Evolutionary conservation across 2,888 invertebrate species (phyloP), one percentile per base, ranked within the genome.

Genomic region (Machimus atricapillus): DNA sequence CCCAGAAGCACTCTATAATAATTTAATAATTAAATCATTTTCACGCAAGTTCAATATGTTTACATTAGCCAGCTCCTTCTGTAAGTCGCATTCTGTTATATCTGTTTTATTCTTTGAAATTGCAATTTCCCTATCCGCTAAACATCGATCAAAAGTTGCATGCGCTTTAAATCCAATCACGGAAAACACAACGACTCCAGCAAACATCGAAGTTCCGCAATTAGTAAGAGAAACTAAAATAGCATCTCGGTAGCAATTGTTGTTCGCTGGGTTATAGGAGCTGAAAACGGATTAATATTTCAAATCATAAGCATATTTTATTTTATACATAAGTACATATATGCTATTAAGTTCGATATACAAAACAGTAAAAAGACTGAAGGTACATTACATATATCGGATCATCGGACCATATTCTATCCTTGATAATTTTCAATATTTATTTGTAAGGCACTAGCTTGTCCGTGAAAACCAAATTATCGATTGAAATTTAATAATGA

Each of bases 211-310:
- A 0, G 99, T 99, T 90, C 97, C 95, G 91, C 98, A 98, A 92
- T 98, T 98, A 14, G 98, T 98, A 90, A 98, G 93, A 31, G 98
- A 98, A 52, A 99, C 98, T 93, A 97, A 95, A 86, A 98, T 95
- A 8, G 98, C 98, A 92, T 99, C 99, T 89, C 98, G 94, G 91
- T 97, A 98, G 92, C 98, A 98, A 93, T 99, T 98, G 92, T 99
- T 99, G 91, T 98, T 98, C 2, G 98, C 97, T 0, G 98, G 98
- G 93, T 98, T 99, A 93, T 99, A 99, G 0, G 98, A 98, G 88
- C 92, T 93, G 86, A 8, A 86, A 86, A 34, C 34, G 37, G 19
- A 31, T 34, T 34, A 31, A 31, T 31, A n/a, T n/a, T n/a, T n/a
- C n/a, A 31, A 31, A 2, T 27, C 27, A 27, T 27, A 27, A 27